A percentile compares a stretch with the other conserved stretches of the same genome.
phyloP scores from a whole-genome alignment of 2,888 invertebrate species.

The Laothoe populi region DNA sequence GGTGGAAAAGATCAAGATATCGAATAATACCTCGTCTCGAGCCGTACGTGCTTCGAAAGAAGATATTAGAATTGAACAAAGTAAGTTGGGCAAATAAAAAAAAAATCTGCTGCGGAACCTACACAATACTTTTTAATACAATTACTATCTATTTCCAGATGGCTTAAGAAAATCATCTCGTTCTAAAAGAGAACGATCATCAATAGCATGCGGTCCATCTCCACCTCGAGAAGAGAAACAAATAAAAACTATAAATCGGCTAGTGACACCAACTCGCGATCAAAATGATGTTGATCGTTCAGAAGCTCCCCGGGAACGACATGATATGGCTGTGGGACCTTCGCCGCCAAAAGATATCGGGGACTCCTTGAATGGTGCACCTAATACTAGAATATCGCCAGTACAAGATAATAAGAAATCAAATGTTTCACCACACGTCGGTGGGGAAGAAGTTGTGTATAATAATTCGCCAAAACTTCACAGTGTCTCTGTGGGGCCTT shows the following conservation, averaged over 20 bases:
- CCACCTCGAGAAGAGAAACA: constrained; percentile 79
- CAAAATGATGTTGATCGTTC: constrained; percentile 41
- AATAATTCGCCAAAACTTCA: constrained; percentile 51
- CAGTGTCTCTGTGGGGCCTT: constrained; percentile 69
- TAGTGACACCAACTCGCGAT: constrained; percentile 79
- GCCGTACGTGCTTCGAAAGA: constrained; percentile 14
- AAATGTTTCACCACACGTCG: constrained; percentile 50
- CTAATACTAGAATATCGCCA: constrained; percentile 44
- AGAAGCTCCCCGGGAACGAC: constrained; percentile 47
- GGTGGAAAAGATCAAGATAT: constrained; percentile 45
- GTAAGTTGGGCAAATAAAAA: constrained; percentile 73
- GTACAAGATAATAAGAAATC: constrained; percentile 45
- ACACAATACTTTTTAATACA: too few species aligned
- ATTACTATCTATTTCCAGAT: constrained; percentile 42
- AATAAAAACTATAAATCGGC: constrained; percentile 49
- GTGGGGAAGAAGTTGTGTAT: constrained; percentile 36
- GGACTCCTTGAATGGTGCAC: constrained; percentile 35
- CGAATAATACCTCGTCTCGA: constrained; percentile 3
- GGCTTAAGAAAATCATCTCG: constrained; percentile 56
- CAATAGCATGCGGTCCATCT: constrained; percentile 87
- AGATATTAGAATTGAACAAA: constrained; percentile 65
- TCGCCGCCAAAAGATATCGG: constrained; percentile 61
- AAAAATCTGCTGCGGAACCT: too few species aligned
- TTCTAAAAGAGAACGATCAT: constrained; percentile 60
- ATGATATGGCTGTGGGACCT: constrained; percentile 74